A percentile compares a stretch with the other conserved stretches of the same genome.
phyloP scores from a whole-genome alignment of 2,797 vertebrate species.

The Melanotaenia parkinsoni region DNA sequence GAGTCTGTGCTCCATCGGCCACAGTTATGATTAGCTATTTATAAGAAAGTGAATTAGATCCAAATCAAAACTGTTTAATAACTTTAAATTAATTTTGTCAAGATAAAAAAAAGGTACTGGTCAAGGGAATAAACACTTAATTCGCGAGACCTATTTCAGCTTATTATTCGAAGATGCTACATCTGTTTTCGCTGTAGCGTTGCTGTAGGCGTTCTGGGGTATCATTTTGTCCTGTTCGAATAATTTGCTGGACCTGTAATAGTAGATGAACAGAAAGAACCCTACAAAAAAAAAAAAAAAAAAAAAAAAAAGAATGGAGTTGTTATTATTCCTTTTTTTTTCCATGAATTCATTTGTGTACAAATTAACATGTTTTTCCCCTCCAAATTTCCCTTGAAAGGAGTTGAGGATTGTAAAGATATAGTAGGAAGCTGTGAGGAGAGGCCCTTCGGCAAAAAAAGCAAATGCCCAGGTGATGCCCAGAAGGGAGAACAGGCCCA shows the following conservation, averaged over 20 bases:
- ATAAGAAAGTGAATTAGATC: background rate
- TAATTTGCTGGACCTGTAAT: conserved; percentile 48
- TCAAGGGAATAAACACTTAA: background rate
- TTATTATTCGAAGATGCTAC: background rate
- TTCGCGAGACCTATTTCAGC: fast-evolving
- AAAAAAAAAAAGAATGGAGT: background rate
- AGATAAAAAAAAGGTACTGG: too few relatives aligned
- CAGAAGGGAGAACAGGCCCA: conserved; percentile 59
- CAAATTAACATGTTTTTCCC: background rate
- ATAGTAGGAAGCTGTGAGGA: conserved; percentile 63
- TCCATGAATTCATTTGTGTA: background rate
- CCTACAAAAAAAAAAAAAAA: conserved; percentile 47
- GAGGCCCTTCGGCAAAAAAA: conserved; percentile 67
- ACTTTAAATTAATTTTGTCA: background rate
- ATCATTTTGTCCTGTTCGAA: fast-evolving
- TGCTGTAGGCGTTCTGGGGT: background rate
- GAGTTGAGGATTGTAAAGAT: conserved; percentile 75
- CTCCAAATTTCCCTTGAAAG: conserved; percentile 64
- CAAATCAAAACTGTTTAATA: background rate
- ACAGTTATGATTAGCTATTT: background rate
- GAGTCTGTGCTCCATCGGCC: background rate
- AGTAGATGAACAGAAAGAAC: conserved; percentile 75
- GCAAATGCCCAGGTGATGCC: conserved; percentile 75
- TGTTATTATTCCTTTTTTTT: background rate
- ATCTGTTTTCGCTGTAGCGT: background rate